Evolutionary conservation across 1,140 invertebrate species (phyloP), one percentile per base, ranked within the genome.

Genomic region (Trichonephila clavata): DNA sequence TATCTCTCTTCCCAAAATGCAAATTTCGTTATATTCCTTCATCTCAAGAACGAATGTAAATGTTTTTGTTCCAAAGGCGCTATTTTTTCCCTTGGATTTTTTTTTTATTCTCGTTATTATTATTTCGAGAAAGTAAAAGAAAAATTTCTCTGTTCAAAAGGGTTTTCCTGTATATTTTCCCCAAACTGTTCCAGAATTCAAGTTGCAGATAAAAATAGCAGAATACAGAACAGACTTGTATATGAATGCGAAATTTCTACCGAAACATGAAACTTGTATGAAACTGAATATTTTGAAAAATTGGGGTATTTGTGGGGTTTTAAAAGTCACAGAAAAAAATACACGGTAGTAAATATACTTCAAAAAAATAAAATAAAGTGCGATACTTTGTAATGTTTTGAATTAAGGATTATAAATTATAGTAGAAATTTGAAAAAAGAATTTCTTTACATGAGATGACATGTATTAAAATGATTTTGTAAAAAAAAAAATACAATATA

Each of bases 11-110:
- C 86, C 60, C 18, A 61, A 87, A 77, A 89, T 89, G 65, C 87
- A 89, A 89, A 89, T 71, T 89, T 43, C 21, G 63, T 89, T 89
- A 89, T 89, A 89, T 89, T 89, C 65, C 65, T 65, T 89, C 87
- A 89, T 89, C 87, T 89, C 65, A 57, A 61, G 27, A 89, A 89
- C 87, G 65, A 89, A 89, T 77, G 87, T 77, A 89, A 89, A 89
- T 89, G 87, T 77, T 77, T 89, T 89, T 77, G 32, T 89, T 89
- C 65, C 43, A 89, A 59, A 20, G 27, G 32, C 24, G 86, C 57
- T 63, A 87, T 61, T 87, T 87, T 59, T 59, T 50, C 57, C 21
- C 43, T 84, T 65, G 7, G 86, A 16, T 24, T 32, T 63, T 61
- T 61, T 65, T 61, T 24, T 63, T 63, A 21, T 84, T 59, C 13